Base-by-base conservation (phyloP, 2,888 invertebrate species). In the Lacanobia wlatinum region DNA sequence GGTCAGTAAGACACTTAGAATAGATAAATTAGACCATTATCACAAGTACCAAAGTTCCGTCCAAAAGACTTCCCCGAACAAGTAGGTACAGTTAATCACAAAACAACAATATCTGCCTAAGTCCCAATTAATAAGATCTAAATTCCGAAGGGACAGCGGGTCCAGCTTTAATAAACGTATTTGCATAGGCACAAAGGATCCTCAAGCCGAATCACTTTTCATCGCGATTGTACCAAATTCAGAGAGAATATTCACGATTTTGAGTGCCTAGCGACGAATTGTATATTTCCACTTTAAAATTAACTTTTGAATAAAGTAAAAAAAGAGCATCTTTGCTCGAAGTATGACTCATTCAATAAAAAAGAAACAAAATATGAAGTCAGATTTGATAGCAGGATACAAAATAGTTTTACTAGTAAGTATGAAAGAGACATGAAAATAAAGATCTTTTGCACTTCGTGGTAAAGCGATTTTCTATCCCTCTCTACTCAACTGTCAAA, bases 181-280 rank as follows among this genome's bases (percentile, higher is more conserved):
- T 84, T 84, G 86, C 84, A 84, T 84, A 84, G 70, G 76, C 78
- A 86, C 86, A 85, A 84, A 84, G 84, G 78, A 68, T 40, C 43
- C 53, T 53, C 52, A 52, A 67, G 80, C 55, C 34, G 63, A 81
- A 78, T 78, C 73, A 78, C 78, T 85, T 85, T 65, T 70, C 78
- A 84, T 81, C 73, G 70, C 65, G 73, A 79, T 84, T 85, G 76
- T 84, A 73, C 82, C 34, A 52, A 72, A 84, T 78, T 76, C 78
- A 76, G 50, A 86, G 69, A 61, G 84, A 86, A 84, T 85, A 84
- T 84, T 81, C 75, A 85, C 70, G 71, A 70, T 65, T 79, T 72
- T 83, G 79, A 83, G 61, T 73, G 18, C 48, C 18, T 8, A 72
- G 68, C 34, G 28, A n/a, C 1, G 64, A 62, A 79, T 73, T 73